Evolutionary conservation across 1,140 invertebrate species (phyloP), one percentile per base, ranked within the genome.

Genomic region (Drosophila saltans): DNA sequence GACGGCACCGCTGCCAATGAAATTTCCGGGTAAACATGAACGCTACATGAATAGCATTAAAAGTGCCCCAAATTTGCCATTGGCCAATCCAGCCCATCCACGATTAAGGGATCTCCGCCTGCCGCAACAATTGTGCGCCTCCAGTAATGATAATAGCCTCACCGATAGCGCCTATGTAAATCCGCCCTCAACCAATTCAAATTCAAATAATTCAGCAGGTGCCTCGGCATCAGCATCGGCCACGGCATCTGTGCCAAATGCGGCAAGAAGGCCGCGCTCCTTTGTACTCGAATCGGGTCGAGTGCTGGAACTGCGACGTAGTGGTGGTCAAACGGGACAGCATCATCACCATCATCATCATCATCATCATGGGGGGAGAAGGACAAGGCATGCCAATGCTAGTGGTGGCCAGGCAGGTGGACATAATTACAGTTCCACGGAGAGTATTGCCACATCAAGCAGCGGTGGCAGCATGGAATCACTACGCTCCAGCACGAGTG

Each of bases 391-490:
- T 52, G 48, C 9, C 28, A 36, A 61, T 9, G 60, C 55, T 0
- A 63, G 60, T 26, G 21, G 21, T 9, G 61, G 52, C 3, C 62
- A 94, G 75, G 45, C 45, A 1, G 93, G 94, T 26, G 48, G 65
- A 2, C 79, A 94, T 62, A 96, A 97, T 65, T 97, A 96, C 90
- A 97, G 96, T 0, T 97, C 96, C 81, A 96, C 96, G 1, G 97
- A 97, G 90, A 97, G 96, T 85, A 96, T 97, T 94, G 96, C 96
- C 8, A 97, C 96, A 1, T 96, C 95, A 72, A 96, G 96, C 91
- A 96, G 96, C 85, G 96, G 96, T 28, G 96, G 96, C 8, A 97
- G 96, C 91, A 96, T 97, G 95, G 96, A 97, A 84, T 97, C 96
- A 11, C 92, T 97, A 36, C 93, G 96, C 33, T 97, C 96, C 92